phyloP scores from a whole-genome alignment of 2,888 invertebrate species.

The Ochlodes sylvanus region DNA sequence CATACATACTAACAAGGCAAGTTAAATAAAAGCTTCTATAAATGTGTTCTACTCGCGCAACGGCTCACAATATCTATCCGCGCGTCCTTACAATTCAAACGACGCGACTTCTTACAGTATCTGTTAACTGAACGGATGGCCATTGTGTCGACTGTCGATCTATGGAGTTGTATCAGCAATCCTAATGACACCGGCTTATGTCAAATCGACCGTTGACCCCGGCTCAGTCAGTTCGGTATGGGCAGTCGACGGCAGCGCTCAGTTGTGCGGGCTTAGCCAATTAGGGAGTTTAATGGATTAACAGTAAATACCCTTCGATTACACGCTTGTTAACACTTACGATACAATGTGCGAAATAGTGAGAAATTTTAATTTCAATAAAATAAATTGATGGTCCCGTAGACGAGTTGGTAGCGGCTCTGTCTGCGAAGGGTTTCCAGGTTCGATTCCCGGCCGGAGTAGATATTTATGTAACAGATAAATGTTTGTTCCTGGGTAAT shows the following conservation, averaged over 20 bases:
- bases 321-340: background rate
- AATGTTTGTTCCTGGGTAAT: too few relatives aligned
- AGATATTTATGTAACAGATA: too few relatives aligned
- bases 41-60: too few relatives aligned
- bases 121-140: constrained; percentile 3
- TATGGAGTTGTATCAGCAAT: constrained; percentile 13
- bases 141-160: background rate
- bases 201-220: constrained; percentile 31
- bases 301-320: constrained; percentile 4
- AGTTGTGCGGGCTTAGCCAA: constrained; percentile 24
- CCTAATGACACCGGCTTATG: constrained; percentile 28
- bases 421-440: too few relatives aligned
- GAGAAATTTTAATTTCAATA: too few relatives aligned
- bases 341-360: background rate
- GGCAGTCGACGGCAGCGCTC: constrained; percentile 12
- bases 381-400: too few relatives aligned
- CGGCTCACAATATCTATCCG: too few relatives aligned
- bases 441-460: too few relatives aligned
- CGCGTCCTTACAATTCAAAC: background rate
- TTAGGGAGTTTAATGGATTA: constrained; percentile 31
- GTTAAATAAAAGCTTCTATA: too few relatives aligned
- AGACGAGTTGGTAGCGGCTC: too few relatives aligned
- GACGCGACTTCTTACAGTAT: background rate
- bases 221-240: background rate
- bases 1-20: too few relatives aligned